Evolutionary conservation across 2,797 vertebrate genomes (phyloP), one percentile per base, ranked within the genome.

Genomic region (Sebastiscus albofasciatus): DNA sequence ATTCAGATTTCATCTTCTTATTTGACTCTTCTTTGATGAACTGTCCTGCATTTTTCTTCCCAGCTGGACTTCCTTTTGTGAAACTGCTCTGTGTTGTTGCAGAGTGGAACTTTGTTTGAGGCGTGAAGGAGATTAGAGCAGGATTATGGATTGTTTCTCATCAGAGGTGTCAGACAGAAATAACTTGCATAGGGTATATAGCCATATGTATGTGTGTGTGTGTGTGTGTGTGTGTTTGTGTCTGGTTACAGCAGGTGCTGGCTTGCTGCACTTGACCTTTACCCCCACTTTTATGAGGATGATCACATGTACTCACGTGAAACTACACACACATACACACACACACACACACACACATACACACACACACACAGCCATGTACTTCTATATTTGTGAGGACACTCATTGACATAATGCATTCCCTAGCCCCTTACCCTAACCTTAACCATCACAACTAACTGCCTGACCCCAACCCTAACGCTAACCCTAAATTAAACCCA

Each of bases 211-310:
- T 66, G 36, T 67, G 55, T 59, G 13, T 56, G 33, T 75, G 29
- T 58, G 67, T 56, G 67, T 58, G 71, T 77, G 18, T 33, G 72
- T 52, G 74, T 75, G 61, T 76, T 24, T 24, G 77, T 67, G 60
- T 79, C 8, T 54, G 49, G 31, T 75, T 81, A 75, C 75, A 80
- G 81, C 88, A 89, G 86, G 77, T 90, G 86, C 39, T 34, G 61
- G 42, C 26, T 83, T 1, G 8, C 22, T 87, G 67, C 68, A 81
- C 84, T 59, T 86, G 84, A 88, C 67, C 74, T 87, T 76, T 67
- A 72, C 16, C 78, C 75, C 46, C 10, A 42, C 33, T 34, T 80
- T 80, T 74, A 79, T 60, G 71, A 77, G 59, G 39, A 42, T 61
- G 77, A 82, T 90, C 75, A 72, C 81, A 84, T 73, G 62, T 16